phyloP scores from a whole-genome alignment of 2,888 invertebrate species.

The Lithophane ornitopus region DNA sequence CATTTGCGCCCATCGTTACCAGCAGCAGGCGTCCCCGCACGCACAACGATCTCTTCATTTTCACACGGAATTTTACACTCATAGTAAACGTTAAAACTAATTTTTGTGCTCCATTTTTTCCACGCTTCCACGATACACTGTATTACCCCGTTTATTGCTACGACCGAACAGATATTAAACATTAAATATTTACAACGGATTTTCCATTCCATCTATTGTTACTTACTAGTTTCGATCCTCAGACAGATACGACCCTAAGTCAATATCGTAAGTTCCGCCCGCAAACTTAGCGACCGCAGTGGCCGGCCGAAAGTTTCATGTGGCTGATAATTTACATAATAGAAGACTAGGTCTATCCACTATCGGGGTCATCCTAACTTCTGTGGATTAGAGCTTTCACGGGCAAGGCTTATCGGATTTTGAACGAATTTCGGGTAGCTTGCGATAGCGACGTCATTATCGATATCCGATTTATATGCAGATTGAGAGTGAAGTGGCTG shows the following conservation, averaged over 20 bases:
- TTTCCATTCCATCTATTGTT: constrained; percentile 71
- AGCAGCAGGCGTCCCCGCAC: constrained; percentile 80
- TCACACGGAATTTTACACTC: constrained; percentile 77
- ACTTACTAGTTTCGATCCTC: constrained; percentile 77
- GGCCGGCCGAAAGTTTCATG: constrained; percentile 87
- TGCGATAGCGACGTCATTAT: constrained; percentile 89
- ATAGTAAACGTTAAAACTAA: constrained; percentile 70
- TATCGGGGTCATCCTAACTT: constrained; percentile 89
- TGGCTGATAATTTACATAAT: constrained; percentile 90
- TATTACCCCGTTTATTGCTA: constrained; percentile 49
- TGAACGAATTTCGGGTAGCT: constrained; percentile 88
- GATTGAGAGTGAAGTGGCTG: constrained; percentile 85
- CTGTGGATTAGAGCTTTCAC: constrained; percentile 89
- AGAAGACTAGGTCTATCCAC: constrained; percentile 89
- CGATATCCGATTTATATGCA: constrained; percentile 91
- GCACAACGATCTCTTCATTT: constrained; percentile 82
- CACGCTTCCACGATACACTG: constrained; percentile 46
- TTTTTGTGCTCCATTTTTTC: constrained; percentile 64
- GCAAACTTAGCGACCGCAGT: constrained; percentile 85
- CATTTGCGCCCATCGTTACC: constrained; percentile 82
- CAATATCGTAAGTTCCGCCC: constrained; percentile 86
- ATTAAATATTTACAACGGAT: constrained; percentile 72
- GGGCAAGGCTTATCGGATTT: constrained; percentile 89
- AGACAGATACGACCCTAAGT: constrained; percentile 82
- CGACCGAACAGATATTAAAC: constrained; percentile 55